phyloP scores from a whole-genome alignment of 2,113 vertebrate genomes.

The Anthoscopus minutus region DNA sequence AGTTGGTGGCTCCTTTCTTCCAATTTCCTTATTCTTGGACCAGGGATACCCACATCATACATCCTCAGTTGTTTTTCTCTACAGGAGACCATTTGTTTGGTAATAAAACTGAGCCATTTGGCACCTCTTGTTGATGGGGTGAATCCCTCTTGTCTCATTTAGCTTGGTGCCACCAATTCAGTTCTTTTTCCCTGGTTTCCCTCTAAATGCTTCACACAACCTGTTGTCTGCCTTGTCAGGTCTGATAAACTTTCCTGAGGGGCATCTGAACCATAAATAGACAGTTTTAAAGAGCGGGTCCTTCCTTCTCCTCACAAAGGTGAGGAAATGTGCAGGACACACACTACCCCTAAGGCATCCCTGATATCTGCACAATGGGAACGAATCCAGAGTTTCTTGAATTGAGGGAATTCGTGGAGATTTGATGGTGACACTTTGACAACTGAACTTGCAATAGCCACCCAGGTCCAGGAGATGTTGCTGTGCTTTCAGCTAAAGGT shows the following conservation, averaged over 20 bases:
- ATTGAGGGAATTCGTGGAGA: background rate
- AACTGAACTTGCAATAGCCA: conserved; percentile 33
- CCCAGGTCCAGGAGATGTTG: conserved; percentile 59
- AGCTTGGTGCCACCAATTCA: background rate
- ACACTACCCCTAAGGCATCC: rapidly evolving
- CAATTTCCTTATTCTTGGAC: background rate
- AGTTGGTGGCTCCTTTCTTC: background rate
- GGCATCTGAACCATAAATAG: background rate
- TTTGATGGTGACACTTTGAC: background rate
- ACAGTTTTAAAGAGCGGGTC: background rate
- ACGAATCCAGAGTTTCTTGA: rapidly evolving
- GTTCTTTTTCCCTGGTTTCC: background rate
- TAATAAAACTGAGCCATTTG: background rate
- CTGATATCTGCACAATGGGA: rapidly evolving
- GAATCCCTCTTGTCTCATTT: background rate
- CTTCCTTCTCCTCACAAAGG: background rate
- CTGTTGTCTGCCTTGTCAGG: background rate
- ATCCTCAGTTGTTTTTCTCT: background rate
- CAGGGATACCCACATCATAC: background rate
- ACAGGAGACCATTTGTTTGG: background rate
- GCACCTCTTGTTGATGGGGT: background rate
- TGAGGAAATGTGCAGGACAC: background rate
- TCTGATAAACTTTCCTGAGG: background rate
- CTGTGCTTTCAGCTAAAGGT: conserved; percentile 59
- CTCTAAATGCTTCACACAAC: background rate